Evolutionary conservation across 2,113 vertebrate genomes (phyloP).

Genomic region (Tenrec ecaudatus): DNA sequence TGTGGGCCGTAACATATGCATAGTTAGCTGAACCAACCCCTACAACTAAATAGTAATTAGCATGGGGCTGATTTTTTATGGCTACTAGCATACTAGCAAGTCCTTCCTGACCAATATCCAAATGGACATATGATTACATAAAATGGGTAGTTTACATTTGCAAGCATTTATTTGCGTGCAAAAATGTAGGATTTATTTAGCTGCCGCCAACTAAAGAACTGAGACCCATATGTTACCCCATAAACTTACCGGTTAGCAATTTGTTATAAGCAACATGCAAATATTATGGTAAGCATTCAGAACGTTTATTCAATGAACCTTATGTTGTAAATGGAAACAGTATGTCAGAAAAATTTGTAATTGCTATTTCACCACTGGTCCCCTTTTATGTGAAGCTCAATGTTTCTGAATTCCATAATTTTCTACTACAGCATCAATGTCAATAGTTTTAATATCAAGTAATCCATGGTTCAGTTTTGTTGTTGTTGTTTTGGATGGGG

Average conservation of each 20-base stretch:
- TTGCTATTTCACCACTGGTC: constrained; percentile 47
- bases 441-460: constrained; percentile 54
- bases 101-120: constrained; percentile 79
- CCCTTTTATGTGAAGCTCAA: constrained; percentile 58
- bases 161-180: constrained; percentile 79
- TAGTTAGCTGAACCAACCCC: constrained; percentile 65
- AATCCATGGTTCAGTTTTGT: neutral
- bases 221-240: constrained; percentile 82
- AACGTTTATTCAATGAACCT: constrained; percentile 81
- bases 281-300: constrained; percentile 81
- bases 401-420: constrained; percentile 25
- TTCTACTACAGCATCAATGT: constrained; percentile 48
- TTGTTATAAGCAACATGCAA: constrained; percentile 82
- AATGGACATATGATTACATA: constrained; percentile 83
- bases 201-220: constrained; percentile 77
- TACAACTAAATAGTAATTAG: constrained; percentile 74
- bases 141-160: constrained; percentile 81
- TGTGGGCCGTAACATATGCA: constrained; percentile 74
- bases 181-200: constrained; percentile 80
- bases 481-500: no score
- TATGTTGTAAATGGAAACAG: constrained; percentile 82
- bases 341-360: constrained; percentile 77
- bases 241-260: constrained; percentile 83
- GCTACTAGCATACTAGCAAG: constrained; percentile 47
- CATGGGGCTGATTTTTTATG: constrained; percentile 76